Base-by-base conservation (phyloP, 2,888 invertebrate species). In the Leucoma salicis region DNA sequence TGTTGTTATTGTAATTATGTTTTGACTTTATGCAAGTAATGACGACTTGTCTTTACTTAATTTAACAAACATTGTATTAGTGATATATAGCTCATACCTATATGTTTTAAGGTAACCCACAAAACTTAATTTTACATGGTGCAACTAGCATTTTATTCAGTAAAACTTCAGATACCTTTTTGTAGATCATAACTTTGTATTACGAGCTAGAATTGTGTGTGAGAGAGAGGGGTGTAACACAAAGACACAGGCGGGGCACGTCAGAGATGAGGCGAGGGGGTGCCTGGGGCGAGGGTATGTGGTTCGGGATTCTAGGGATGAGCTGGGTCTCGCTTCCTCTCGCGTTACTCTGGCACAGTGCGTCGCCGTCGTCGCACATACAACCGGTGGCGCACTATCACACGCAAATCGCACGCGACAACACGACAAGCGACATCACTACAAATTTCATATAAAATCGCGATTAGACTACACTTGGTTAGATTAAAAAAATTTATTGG, bases 281-380 rank as follows among this genome's bases (percentile, higher is more conserved):
- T 74, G 82, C 80, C 74, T 81, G 79, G 75, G 84, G 82, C 76
- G 82, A 85, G 78, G 88, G 84, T 82, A 83, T 82, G 73, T 78
- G 89, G 80, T 86, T 86, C 79, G 88, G 90, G 82, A 88, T 85
- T 77, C 84, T 87, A 85, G 91, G 91, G 84, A 91, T 92, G 91
- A 86, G 87, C 81, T 77, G 78, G 76, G 70, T 85, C 88, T 86
- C 86, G 81, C 85, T 87, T 87, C 81, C 82, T 83, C 87, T 80
- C 86, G 60, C 63, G 82, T 83, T 89, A 89, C 79, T 88, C 79
- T 77, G 78, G 82, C 77, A 77, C 77, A 75, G 88, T 72, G 70
- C 86, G 89, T 70, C 78, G 84, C 80, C 78, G 80, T 66, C 74
- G 78, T 56, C 83, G 74, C 83, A 86, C 87, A 78, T 74, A 64